Percentiles rank a stretch among this genome's conserved stretches.
Evolutionary conservation across 2,888 invertebrate genomes (phyloP).

Genomic region (Geophilus truncorum): DNA sequence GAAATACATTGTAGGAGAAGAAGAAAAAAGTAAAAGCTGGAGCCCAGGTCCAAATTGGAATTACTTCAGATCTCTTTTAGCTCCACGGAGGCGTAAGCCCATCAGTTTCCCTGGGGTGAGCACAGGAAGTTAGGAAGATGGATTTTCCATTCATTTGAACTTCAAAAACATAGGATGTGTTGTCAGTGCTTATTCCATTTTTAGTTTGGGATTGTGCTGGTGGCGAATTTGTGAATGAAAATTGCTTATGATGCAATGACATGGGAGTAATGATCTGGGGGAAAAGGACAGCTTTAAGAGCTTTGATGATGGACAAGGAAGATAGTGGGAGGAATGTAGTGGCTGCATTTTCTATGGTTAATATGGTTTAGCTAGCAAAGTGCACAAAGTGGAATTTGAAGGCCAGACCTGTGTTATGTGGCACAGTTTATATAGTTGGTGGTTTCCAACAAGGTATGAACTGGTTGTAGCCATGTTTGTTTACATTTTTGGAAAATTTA

Average conservation of each 20-base stretch:
- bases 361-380: too few species aligned
- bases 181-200: neutral
- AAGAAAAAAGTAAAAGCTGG: neutral
- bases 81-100: neutral
- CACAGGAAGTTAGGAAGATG: neutral
- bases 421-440: too few species aligned
- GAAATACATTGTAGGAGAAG: neutral
- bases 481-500: too few species aligned
- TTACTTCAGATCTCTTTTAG: neutral
- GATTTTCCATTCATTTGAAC: neutral
- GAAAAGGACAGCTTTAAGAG: neutral
- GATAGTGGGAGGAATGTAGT: neutral
- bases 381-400: too few species aligned
- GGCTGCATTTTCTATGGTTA: neutral
- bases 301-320: neutral
- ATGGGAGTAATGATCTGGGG: neutral
- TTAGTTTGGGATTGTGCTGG: neutral
- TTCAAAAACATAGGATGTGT: neutral
- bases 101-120: neutral
- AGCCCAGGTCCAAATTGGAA: neutral
- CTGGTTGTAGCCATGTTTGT: too few species aligned
- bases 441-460: too few species aligned
- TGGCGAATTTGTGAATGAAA: neutral
- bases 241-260: neutral
- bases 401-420: too few species aligned